phyloP scores from a whole-genome alignment of 2,888 invertebrate species.

The Drosophila peninsularis region DNA sequence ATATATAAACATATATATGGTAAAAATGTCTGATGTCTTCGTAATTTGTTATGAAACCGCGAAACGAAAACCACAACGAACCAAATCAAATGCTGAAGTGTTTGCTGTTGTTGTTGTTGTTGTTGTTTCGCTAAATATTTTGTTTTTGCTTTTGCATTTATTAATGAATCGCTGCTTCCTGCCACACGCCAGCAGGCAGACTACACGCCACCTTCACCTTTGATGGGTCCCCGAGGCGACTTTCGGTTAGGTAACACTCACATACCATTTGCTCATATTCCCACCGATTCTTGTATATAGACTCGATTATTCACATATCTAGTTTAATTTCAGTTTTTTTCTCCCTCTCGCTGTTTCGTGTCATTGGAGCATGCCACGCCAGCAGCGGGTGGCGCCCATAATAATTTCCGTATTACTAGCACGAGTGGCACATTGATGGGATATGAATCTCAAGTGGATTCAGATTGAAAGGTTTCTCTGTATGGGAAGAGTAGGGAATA shows the following conservation, averaged over 20 bases:
- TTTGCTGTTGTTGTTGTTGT: constrained; percentile 31
- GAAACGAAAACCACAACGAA: constrained; percentile 41
- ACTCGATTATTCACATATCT: constrained; percentile 3
- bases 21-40: constrained; percentile 39
- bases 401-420: constrained; percentile 19
- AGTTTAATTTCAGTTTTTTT: constrained; percentile 14
- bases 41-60: constrained; percentile 64
- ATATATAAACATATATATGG: neutral
- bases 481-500: too few relatives aligned
- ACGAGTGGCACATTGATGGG: constrained; percentile 3
- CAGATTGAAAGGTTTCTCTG: too few relatives aligned
- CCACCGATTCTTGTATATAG: neutral
- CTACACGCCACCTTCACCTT: constrained; percentile 65
- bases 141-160: constrained; percentile 45
- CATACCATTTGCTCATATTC: neutral
- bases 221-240: constrained; percentile 29
- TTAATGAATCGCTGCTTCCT: constrained; percentile 62
- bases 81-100: constrained; percentile 43
- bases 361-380: constrained; percentile 52
- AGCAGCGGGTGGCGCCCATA: neutral
- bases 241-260: constrained; percentile 49
- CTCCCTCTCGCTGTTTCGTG: constrained; percentile 36
- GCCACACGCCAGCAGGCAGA: constrained; percentile 39
- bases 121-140: constrained; percentile 20
- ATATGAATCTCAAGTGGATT: neutral